Conservation (phyloP, 2,113 vertebrate genomes). For the Neopipo cinnamomea region DNA sequence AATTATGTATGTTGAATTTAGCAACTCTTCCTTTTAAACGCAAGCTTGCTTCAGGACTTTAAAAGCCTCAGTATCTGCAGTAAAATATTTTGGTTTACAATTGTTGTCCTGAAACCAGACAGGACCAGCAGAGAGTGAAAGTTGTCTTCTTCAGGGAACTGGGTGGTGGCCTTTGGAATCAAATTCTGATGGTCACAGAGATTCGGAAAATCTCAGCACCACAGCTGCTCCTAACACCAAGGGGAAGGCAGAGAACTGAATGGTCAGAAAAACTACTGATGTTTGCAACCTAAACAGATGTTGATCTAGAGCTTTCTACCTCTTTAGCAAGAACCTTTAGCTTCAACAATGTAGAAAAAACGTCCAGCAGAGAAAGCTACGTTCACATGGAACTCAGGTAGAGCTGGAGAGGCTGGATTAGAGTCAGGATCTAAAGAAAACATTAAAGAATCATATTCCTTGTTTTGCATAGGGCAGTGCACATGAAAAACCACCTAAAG, state of each 20-base stretch:
- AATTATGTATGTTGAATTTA: slow-evolving; percentile 36
- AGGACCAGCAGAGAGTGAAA: neutral
- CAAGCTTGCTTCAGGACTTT: slow-evolving; percentile 20
- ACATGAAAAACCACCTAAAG: slow-evolving; percentile 33
- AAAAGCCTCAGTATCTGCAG: neutral
- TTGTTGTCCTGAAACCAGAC: neutral
- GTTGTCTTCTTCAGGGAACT: neutral
- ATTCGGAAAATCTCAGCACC: neutral
- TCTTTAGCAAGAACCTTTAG: neutral
- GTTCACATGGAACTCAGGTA: neutral
- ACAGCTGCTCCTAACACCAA: neutral
- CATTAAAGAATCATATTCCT: slow-evolving; percentile 33
- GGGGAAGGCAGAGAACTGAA: neutral
- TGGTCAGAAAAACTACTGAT: neutral
- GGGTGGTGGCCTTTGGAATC: neutral
- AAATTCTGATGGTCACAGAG: neutral
- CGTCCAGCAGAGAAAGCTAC: accelerated
- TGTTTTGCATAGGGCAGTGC: slow-evolving; percentile 48
- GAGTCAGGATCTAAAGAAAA: slow-evolving; percentile 48
- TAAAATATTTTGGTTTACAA: neutral
- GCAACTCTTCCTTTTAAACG: slow-evolving; percentile 59
- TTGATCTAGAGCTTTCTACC: neutral
- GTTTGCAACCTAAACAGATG: neutral
- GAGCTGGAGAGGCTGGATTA: slow-evolving; percentile 35
- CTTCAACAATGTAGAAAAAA: neutral